These are phyloP conservation scores for Tribolium castaneum DNA, from an alignment of 1,140 invertebrate genomes.

Conservation along the genomic window DNA sequence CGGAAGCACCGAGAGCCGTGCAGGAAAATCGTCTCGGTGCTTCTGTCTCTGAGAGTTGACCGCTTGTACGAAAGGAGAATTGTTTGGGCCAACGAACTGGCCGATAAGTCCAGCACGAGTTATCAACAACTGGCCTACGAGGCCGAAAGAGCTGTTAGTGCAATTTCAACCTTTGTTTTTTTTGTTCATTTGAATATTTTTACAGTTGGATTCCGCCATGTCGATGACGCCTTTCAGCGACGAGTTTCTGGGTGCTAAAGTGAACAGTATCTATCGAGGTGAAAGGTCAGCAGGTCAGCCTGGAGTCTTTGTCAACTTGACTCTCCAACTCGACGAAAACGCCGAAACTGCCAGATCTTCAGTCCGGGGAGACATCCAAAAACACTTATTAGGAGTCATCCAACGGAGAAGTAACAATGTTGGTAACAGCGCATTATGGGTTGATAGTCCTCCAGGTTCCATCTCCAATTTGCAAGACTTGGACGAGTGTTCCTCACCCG, in stretches of 20 bases:
- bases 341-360: conserved; percentile 74
- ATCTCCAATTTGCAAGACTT: conserved; percentile 73
- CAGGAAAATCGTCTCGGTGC: conserved; percentile 81
- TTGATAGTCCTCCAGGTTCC: conserved; percentile 79
- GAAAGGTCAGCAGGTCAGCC: conserved; percentile 73
- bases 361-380: conserved; percentile 81
- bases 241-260: conserved; percentile 81
- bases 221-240: conserved; percentile 90
- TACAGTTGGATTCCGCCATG: conserved; percentile 86
- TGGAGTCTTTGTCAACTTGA: conserved; percentile 86
- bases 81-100: conserved; percentile 79
- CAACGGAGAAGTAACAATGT: conserved; percentile 85
- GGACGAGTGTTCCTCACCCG: conserved; percentile 87
- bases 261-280: conserved; percentile 85
- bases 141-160: conserved; percentile 82
- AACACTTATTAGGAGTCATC: conserved; percentile 86
- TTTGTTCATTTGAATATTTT: conserved; percentile 8
- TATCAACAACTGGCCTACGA: conserved; percentile 87
- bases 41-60: conserved; percentile 85
- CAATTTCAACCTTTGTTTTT: neutral
- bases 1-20: conserved; percentile 82
- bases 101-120: conserved; percentile 80
- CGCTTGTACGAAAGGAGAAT: conserved; percentile 82
- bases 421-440: conserved; percentile 85
- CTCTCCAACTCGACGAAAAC: conserved; percentile 79